Base-by-base conservation (phyloP, 2,113 vertebrate species). In the Perccottus glenii region DNA sequence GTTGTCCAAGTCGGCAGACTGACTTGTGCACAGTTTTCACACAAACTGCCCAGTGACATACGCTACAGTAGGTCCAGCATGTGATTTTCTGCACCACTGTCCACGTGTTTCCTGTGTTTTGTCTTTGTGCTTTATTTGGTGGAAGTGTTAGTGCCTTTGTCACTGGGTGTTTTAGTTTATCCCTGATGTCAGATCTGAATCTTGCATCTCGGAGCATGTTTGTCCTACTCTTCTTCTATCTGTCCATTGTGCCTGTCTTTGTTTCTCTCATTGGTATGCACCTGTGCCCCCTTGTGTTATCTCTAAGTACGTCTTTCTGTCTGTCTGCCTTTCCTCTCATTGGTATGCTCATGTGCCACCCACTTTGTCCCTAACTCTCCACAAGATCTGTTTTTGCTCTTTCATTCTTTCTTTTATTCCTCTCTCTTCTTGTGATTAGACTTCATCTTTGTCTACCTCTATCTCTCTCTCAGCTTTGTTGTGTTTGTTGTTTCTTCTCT, bases 331-430 rank as follows among this genome's bases (percentile, higher is more conserved):
- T 53, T 19, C 67, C 33, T 75, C 59, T 87, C 81, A 87, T 89
- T 85, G 65, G 64, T 88, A 87, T 89, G 80, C 84, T 70, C 80
- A 50, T 60, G 73, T 52, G 51, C 67, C 70, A 32, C 63, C 72
- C 84, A 79, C 81, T 84, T 77, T 81, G 70, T 81, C 73, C 71
- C 70, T 80, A 86, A 87, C 81, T 82, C 73, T 82, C 73, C 80
- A 70, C 70, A 64, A 76, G 60, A 84, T 83, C 65, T 86, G 78
- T 82, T 60, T 82, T 64, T 73, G 58, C 66, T 70, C 64, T 45
- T 60, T 63, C 32, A 42, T 64, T 60, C 69, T 62, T 66, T 43
- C 44, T 56, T 71, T 63, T 36, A 65, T 52, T 69, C 42, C 55
- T 68, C 32, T 58, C 71, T 77, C 59, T 64, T 63, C 70, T 52